A percentile compares a stretch with the other conserved stretches of the same genome.
phyloP scores from a whole-genome alignment of 2,888 invertebrate species.

The Torymus texanus region DNA sequence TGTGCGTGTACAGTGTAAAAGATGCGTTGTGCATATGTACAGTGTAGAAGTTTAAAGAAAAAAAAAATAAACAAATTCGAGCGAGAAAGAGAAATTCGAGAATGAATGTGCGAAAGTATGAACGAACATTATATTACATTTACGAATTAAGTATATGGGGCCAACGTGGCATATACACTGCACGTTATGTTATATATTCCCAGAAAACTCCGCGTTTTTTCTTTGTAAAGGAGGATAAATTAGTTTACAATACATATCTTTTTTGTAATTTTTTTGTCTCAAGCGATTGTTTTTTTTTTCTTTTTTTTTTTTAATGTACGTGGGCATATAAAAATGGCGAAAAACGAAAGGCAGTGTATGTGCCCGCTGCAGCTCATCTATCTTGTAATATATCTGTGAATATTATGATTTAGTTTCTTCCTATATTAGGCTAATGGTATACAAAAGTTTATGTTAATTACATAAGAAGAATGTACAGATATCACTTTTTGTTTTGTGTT shows the following conservation, averaged over 20 bases:
- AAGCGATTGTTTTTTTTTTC: slow-evolving; percentile 6
- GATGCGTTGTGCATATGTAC: slow-evolving; percentile 75
- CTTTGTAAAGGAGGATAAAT: slow-evolving; percentile 36
- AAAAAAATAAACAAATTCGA: slow-evolving; percentile 37
- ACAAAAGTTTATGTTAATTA: slow-evolving; percentile 73
- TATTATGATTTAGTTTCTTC: slow-evolving; percentile 75
- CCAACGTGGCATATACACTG: slow-evolving; percentile 63
- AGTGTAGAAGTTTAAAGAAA: slow-evolving; percentile 69
- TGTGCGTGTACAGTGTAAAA: slow-evolving; percentile 75
- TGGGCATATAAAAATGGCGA: slow-evolving; percentile 1
- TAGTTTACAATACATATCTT: slow-evolving; percentile 43
- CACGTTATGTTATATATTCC: slow-evolving; percentile 39
- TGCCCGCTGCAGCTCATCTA: slow-evolving; percentile 68
- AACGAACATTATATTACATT: slow-evolving; percentile 67
- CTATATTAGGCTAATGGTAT: slow-evolving; percentile 74
- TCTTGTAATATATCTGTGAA: slow-evolving; percentile 76
- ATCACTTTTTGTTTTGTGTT: slow-evolving; percentile 76
- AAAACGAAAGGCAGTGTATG: slow-evolving; percentile 64
- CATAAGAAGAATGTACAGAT: slow-evolving; percentile 75
- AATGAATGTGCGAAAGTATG: slow-evolving; percentile 46
- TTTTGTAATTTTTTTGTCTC: slow-evolving; percentile 47
- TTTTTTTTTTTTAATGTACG: slow-evolving; percentile 9
- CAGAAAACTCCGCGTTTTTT: slow-evolving; percentile 16
- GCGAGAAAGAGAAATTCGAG: slow-evolving; percentile 37
- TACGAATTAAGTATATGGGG: slow-evolving; percentile 69